phyloP scores from a whole-genome alignment of 1,140 invertebrate species.

The Drosophila pachea region DNA sequence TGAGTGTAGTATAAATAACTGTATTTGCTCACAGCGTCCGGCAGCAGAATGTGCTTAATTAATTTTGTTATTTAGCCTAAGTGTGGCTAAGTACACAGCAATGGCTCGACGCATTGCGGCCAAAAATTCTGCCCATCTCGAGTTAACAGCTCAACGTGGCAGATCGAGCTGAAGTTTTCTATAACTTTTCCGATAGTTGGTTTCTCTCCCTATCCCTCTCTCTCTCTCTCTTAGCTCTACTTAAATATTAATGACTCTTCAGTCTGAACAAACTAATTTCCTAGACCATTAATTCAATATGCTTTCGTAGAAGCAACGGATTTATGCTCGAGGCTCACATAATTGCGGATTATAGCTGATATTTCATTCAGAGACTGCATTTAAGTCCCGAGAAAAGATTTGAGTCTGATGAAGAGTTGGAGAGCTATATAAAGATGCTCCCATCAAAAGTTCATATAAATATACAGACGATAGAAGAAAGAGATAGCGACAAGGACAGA shows the following conservation, averaged over 20 bases:
- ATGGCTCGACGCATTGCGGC: slow-evolving; percentile 37
- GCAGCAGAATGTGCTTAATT: slow-evolving; percentile 65
- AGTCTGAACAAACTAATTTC: background rate
- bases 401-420: too few relatives aligned
- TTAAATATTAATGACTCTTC: slow-evolving; percentile 10
- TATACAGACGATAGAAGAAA: too few relatives aligned
- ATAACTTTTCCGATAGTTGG: background rate
- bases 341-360: too few relatives aligned
- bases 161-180: slow-evolving; percentile 2
- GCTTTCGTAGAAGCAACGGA: too few relatives aligned
- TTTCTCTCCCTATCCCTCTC: too few relatives aligned
- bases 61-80: slow-evolving; percentile 72
- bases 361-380: too few relatives aligned
- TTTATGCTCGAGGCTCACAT: too few relatives aligned
- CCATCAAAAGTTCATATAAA: too few relatives aligned
- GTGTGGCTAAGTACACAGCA: slow-evolving; percentile 59
- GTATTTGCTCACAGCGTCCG: slow-evolving; percentile 60
- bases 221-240: background rate
- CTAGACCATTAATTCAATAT: background rate
- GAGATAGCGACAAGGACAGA: too few relatives aligned
- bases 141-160: slow-evolving; percentile 12
- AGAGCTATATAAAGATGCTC: too few relatives aligned
- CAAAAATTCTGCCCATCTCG: slow-evolving; percentile 27
- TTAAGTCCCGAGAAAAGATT: too few relatives aligned
- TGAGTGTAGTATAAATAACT: slow-evolving; percentile 77